Percentiles rank a stretch among this genome's conserved stretches.
Conservation (phyloP, 92 coral and sea anemone species). For the Phenganax marumi region DNA sequence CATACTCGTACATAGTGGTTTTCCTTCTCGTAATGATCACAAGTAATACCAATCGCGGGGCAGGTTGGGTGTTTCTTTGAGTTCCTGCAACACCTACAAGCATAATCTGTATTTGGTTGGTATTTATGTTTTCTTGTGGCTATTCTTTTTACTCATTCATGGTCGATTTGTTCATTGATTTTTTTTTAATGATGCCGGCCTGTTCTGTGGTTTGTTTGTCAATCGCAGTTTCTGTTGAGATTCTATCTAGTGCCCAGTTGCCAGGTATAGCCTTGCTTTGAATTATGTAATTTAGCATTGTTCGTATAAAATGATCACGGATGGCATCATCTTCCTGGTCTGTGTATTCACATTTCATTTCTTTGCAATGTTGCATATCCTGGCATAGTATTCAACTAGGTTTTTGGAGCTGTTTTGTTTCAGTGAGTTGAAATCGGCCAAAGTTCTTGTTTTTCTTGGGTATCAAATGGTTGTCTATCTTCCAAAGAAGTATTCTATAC, state of each 20-base stretch:
- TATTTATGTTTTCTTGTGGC: conserved; percentile 22
- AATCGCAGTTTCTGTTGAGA: conserved; percentile 37
- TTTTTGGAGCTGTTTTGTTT: conserved; percentile 37
- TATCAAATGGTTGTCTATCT: conserved; percentile 52
- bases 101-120: conserved; percentile 1
- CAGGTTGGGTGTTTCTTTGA: conserved; percentile 41
- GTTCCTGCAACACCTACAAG: conserved; percentile 49
- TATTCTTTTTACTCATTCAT: conserved; percentile 42
- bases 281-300: conserved; percentile 44
- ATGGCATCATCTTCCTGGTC: conserved; percentile 53
- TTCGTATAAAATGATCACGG: conserved; percentile 53
- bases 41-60: conserved; percentile 44
- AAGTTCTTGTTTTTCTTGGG: conserved; percentile 53
- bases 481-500: conserved; percentile 35
- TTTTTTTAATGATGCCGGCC: conserved; percentile 4
- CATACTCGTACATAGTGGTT: conserved; percentile 45
- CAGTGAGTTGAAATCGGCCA: conserved; percentile 50
- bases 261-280: conserved; percentile 43
- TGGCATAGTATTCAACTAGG: conserved; percentile 45
- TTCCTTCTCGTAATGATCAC: conserved; percentile 38
- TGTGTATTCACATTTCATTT: conserved; percentile 50
- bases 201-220: conserved; percentile 44
- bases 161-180: conserved; percentile 2
- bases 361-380: conserved; percentile 51
- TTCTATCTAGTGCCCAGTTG: conserved; percentile 41